Conservation (phyloP, 2,797 vertebrate genomes). For the Manis pentadactyla region DNA sequence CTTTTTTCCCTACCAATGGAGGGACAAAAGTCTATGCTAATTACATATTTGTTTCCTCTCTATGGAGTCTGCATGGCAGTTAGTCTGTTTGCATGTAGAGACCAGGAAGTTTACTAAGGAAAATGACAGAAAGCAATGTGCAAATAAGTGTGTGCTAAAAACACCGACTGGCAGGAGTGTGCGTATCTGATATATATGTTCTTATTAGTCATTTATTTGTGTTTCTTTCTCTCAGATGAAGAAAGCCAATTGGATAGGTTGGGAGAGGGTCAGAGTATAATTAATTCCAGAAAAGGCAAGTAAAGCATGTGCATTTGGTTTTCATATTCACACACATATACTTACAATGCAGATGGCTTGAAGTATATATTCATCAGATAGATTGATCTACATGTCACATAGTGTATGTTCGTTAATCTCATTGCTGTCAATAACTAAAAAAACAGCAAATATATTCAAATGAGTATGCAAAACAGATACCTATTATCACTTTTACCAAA, state of each 20-base stretch:
- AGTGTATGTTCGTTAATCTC: background rate
- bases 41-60: background rate
- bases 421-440: background rate
- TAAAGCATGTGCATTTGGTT: background rate
- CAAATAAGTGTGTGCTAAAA: background rate
- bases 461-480: slow-evolving; percentile 17
- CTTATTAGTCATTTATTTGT: background rate
- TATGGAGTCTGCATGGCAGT: background rate
- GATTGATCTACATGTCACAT: background rate
- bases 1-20: background rate
- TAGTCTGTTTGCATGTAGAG: background rate
- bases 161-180: background rate
- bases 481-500: background rate
- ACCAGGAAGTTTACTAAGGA: background rate
- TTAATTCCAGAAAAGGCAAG: background rate
- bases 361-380: slow-evolving; percentile 35
- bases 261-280: background rate
- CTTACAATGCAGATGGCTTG: background rate
- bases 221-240: background rate
- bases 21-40: slow-evolving; percentile 58
- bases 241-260: background rate
- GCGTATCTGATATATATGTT: background rate
- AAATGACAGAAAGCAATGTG: background rate
- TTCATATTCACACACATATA: background rate
- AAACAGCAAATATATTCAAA: slow-evolving; percentile 1